These are phyloP conservation scores for Dicranocentrus wangi DNA, from an alignment of 2,888 invertebrate species.

Conservation along the genomic window DNA sequence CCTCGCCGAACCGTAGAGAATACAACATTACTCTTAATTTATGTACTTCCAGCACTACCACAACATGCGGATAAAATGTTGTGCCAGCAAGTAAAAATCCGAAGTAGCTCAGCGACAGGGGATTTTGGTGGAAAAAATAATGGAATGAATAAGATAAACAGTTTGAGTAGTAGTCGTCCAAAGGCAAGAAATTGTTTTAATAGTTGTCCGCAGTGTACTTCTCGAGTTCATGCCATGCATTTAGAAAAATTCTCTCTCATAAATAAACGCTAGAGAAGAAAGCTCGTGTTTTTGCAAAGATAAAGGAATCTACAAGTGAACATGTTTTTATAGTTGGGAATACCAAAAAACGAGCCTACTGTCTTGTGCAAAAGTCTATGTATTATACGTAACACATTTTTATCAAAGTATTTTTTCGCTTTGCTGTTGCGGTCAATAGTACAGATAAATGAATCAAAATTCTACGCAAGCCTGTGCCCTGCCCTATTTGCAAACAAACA, in stretches of 20 bases:
- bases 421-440: slow-evolving; percentile 5
- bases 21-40: slow-evolving; percentile 20
- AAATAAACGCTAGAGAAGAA: slow-evolving; percentile 14
- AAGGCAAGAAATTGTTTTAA: slow-evolving; percentile 19
- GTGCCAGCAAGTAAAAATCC: not conserved
- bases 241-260: slow-evolving; percentile 21
- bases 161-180: not conserved
- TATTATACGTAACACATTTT: not conserved
- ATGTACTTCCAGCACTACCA: slow-evolving; percentile 7
- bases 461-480: slow-evolving; percentile 42
- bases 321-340: not conserved
- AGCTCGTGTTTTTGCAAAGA: not conserved
- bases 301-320: slow-evolving; percentile 26
- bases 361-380: too few relatives aligned
- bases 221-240: slow-evolving; percentile 22
- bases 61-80: slow-evolving; percentile 18
- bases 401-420: not conserved
- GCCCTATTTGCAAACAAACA: slow-evolving; percentile 53
- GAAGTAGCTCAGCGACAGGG: not conserved
- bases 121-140: slow-evolving; percentile 5
- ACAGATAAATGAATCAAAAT: slow-evolving; percentile 43
- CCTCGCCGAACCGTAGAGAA: not conserved
- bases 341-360: not conserved
- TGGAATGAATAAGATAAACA: slow-evolving; percentile 32
- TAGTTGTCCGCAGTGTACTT: slow-evolving; percentile 30